Evolutionary conservation across 2,113 vertebrate genomes (phyloP).

Genomic region (Mola mola): DNA sequence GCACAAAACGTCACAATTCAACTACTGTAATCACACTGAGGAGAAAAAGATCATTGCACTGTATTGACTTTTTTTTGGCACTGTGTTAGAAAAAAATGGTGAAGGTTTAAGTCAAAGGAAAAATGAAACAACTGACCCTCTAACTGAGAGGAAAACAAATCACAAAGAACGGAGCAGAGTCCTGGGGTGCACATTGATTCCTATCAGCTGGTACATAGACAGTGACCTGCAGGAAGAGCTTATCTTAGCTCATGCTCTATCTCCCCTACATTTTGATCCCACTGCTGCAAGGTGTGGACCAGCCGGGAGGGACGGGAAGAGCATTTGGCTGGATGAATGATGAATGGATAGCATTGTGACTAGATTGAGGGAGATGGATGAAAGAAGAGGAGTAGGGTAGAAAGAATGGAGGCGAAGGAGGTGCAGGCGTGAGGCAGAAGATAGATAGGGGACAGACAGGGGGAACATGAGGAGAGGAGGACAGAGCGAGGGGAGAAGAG

Average conservation of each 20-base stretch:
- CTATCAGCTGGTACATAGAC: constrained; percentile 76
- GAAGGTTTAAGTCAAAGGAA: constrained; percentile 47
- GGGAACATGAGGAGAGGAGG: constrained; percentile 49
- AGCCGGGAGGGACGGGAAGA: constrained; percentile 32
- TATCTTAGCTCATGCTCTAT: constrained; percentile 72
- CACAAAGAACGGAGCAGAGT: constrained; percentile 67
- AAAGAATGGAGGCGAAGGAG: constrained; percentile 14
- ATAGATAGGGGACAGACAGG: constrained; percentile 42
- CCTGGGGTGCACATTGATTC: constrained; percentile 73
- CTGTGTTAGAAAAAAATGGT: constrained; percentile 30
- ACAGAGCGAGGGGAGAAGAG: constrained; percentile 20
- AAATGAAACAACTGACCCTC: constrained; percentile 51
- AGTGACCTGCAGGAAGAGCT: constrained; percentile 71
- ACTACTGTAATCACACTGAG: constrained; percentile 28
- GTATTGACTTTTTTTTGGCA: constrained; percentile 53
- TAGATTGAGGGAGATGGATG: constrained; percentile 17
- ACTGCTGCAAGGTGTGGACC: constrained; percentile 58
- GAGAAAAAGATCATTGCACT: constrained; percentile 29
- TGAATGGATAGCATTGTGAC: constrained; percentile 24
- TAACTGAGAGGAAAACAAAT: background rate
- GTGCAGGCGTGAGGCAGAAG: constrained; percentile 4
- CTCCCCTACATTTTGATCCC: constrained; percentile 69
- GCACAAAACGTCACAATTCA: constrained; percentile 16
- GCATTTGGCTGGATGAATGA: constrained; percentile 35
- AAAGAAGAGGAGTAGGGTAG: background rate